Base-by-base conservation (phyloP, 2,113 vertebrate genomes). In the Dicerorhinus sumatrensis region DNA sequence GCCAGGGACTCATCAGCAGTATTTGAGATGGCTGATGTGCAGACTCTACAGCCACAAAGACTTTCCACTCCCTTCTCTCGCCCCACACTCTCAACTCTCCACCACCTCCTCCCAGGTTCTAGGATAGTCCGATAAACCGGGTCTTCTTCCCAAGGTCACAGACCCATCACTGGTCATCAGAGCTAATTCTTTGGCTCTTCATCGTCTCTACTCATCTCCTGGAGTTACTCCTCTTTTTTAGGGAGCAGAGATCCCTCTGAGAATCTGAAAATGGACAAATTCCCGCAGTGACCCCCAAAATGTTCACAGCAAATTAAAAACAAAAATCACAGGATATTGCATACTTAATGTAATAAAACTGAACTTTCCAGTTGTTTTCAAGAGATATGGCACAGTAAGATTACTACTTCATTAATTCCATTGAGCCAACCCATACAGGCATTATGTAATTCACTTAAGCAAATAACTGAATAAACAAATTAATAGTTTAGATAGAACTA, bases 401-500 rank as follows among this genome's bases (percentile, higher is more conserved):
- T 17, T 17, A 33, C 60, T 56, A 33, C 29, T 79, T 69, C 31
- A 80, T 25, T 65, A 75, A 94, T 62, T 81, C 76, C 51, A 75
- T 2, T n/a, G 18, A 83, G 46, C 46, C 54, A 88, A 84, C 23
- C 85, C 17, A 48, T 14, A 33, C 0, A 54, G 54, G 33, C 14
- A 75, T 16, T 25, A 46, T 10, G 33, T 12, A 87, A 96, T n/a
- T 89, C 76, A 77, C 46, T 80, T 77, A 93, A 0, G 1, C 21
- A 42, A 97, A 79, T 70, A 67, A 75, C 0, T 87, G 20, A 94
- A 54, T 25, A 92, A 31, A 25, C 18, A 94, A 96, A 95, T 42
- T 46, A 86, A 51, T 18, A 54, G 33, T n/a, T 73, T 42, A 88
- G 13, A 46, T 23, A 54, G n/a, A 93, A 93, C 11, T 39, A 82